phyloP scores from a whole-genome alignment of 2,797 vertebrate species.

The Petrocephalus schoutedeni region DNA sequence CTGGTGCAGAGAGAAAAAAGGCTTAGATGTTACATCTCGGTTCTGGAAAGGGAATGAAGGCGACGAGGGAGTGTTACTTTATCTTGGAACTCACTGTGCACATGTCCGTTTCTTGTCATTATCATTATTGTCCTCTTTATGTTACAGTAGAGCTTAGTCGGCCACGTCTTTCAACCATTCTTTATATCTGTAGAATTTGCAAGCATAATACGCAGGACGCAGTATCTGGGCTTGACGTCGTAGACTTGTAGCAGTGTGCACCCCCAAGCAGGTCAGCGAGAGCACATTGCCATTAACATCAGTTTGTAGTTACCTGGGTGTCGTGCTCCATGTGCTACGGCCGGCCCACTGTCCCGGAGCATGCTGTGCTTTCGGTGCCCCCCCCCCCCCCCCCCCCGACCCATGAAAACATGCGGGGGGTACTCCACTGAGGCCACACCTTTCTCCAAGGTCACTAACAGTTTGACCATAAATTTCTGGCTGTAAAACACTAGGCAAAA shows the following conservation, averaged over 20 bases:
- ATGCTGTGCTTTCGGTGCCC: neutral
- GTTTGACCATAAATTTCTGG: neutral
- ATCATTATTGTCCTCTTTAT: constrained; percentile 53
- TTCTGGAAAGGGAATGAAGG: constrained; percentile 18
- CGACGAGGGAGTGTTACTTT: constrained; percentile 10
- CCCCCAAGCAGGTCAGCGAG: neutral
- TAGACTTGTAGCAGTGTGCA: neutral
- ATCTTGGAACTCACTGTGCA: constrained; percentile 26
- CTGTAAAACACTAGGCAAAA: neutral
- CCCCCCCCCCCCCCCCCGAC: neutral
- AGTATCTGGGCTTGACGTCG: neutral
- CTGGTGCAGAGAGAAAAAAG: constrained; percentile 39
- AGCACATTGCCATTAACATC: neutral
- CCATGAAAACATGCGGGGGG: neutral
- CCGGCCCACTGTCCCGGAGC: neutral
- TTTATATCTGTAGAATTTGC: constrained; percentile 38
- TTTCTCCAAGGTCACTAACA: neutral
- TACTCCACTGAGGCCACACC: neutral
- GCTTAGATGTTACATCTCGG: neutral
- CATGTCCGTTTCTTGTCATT: constrained; percentile 23
- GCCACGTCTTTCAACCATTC: constrained; percentile 31
- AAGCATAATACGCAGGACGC: neutral
- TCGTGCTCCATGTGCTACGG: neutral
- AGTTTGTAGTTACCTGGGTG: neutral
- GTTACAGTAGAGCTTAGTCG: constrained; percentile 43